Evolutionary conservation across 2,797 vertebrate genomes (phyloP), one percentile per base, ranked within the genome.

Genomic region (Mustela erminea): DNA sequence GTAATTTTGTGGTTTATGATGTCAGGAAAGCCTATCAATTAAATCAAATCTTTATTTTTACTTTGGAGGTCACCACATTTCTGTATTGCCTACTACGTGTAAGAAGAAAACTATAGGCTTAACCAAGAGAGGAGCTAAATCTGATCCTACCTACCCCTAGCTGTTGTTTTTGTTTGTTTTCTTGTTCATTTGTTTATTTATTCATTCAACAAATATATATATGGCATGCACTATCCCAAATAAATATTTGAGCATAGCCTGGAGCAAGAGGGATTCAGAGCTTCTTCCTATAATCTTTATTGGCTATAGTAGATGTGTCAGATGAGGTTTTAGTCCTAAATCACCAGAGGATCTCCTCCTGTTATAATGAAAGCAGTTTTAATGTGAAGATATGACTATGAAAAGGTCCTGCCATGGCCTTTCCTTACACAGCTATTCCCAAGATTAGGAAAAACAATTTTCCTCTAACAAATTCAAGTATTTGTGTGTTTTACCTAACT

Each of bases 1-100:
- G 35, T 97, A 97, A 8, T 97, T 97, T 96, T 93, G 78, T 96
- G 92, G 74, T 92, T 97, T 97, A 70, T 58, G n/a, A 81, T 98
- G 68, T 97, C 87, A 96, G 82, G 87, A 93, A 94, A 98, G 5
- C n/a, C 80, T 89, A 66, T 97, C 96, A 96, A 77, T 62, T 95
- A 96, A 96, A 87, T 89, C 46, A 75, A 92, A 43, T 66, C 52
- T 96, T 72, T 32, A 46, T 80, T 35, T 87, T 95, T 64, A 66
- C n/a, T 93, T 93, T n/a, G 62, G 43, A 87, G 72, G 82, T 95
- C 54, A 49, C 38, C 84, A 0, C 43, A 38, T 95, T 88, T 95
- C 82, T 85, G 8, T 81, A 62, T 87, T 87, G 27, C 49, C 43
- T 93, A 56, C 46, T 81, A 83, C 49, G 70, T 87, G n/a, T 43